Evolutionary conservation across 2,888 invertebrate genomes (phyloP), one percentile per base, ranked within the genome.

Genomic region (Clostera curtula): DNA sequence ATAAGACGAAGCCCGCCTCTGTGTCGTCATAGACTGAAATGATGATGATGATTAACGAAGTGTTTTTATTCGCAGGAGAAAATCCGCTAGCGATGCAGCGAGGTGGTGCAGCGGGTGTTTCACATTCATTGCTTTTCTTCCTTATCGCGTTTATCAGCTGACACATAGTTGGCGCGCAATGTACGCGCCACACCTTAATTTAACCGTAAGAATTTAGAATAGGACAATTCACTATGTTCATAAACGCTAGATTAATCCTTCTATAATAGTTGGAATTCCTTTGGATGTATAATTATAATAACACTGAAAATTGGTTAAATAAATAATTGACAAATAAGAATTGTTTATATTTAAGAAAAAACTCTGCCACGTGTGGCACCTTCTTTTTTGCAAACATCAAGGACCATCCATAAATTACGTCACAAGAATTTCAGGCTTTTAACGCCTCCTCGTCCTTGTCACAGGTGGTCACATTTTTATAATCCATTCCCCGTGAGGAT

Each of bases 71-170:
- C 56, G 17, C 79, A 85, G 85, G 82, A 31, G 84, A 85, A 40
- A 85, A 85, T 35, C 85, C 85, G 25, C 56, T 84, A 15, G 85
- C 85, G 27, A 85, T 85, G 85, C 85, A 85, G 36, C 69, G 85
- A n/a, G 85, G 85, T 5, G 45, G 54, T 14, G 64, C 69, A 1
- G 57, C 74, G 10, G 43, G 56, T 3, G 40, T 56, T 7, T 54
- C 70, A 23, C 54, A 65, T 55, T 71, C 84, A 55, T 53, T 71
- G 49, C 57, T 79, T 39, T 52, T 62, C 29, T 28, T 79, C 26
- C 37, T 70, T 30, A 34, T 50, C 3, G 37, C 51, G 1, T 42
- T 62, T 25, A 25, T 68, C 36, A 84, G 84, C 75, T 85, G 84
- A 85, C 83, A 73, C 21, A 42, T 79, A 49, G 54, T 57, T 31